Conservation (phyloP, 2,888 invertebrate genomes). For the Spilosoma lubricipeda region DNA sequence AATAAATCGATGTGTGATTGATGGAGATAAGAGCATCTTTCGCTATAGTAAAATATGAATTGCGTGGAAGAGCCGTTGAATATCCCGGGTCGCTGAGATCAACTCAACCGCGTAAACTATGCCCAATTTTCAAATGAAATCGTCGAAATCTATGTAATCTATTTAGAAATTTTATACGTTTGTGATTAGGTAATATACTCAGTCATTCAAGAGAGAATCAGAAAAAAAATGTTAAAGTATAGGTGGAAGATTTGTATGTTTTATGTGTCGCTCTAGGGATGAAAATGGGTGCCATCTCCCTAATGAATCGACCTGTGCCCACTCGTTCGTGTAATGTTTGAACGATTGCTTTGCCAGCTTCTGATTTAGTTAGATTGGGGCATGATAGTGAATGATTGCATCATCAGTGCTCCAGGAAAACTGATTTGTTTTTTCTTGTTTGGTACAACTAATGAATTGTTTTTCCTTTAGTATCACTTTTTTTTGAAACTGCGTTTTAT, state of each 20-base stretch:
- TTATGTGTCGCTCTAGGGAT: constrained; percentile 47
- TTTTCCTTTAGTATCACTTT: background rate
- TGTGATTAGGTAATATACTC: background rate
- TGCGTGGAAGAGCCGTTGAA: background rate
- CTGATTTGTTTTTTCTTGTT: background rate
- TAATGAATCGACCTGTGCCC: constrained; percentile 59
- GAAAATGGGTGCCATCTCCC: constrained; percentile 46
- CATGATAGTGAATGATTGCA: constrained; percentile 19
- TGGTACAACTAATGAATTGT: background rate
- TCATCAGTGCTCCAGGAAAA: constrained; percentile 10
- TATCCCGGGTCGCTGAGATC: background rate
- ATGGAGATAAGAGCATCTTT: constrained; percentile 8
- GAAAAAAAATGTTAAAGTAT: constrained; percentile 47
- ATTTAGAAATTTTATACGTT: background rate
- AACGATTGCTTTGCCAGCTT: constrained; percentile 44
- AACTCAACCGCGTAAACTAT: background rate
- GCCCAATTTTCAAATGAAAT: background rate
- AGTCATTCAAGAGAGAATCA: background rate
- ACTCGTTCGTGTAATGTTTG: constrained; percentile 53
- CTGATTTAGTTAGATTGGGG: constrained; percentile 31
- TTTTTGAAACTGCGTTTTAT: background rate
- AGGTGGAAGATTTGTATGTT: constrained; percentile 47
- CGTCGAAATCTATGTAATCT: background rate
- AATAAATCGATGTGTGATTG: constrained; percentile 18
- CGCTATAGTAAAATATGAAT: constrained; percentile 23